These are phyloP conservation scores for Sphaerodactylus townsendi DNA, from an alignment of 2,113 vertebrate species.

Conservation along the genomic window DNA sequence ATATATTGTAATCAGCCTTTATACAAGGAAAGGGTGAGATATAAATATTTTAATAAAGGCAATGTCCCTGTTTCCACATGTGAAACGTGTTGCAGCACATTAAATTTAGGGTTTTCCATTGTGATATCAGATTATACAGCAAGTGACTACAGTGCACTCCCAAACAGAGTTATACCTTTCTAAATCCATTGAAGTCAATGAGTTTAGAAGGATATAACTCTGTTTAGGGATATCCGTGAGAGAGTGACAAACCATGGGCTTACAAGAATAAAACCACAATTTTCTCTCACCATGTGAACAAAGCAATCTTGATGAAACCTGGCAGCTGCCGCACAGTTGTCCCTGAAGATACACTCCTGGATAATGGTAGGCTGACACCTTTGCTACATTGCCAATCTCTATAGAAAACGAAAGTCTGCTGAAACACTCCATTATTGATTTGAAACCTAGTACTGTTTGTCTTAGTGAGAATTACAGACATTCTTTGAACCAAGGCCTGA, in stretches of 20 bases:
- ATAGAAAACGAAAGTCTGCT: neutral
- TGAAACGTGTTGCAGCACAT: no score
- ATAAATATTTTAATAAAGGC: no score
- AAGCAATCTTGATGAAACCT: slow-evolving; percentile 5
- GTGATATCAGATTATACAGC: neutral
- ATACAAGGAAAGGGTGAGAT: no score
- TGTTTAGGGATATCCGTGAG: no score
- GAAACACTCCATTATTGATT: neutral
- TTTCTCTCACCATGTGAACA: neutral
- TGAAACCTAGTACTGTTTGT: neutral
- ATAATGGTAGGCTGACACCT: neutral
- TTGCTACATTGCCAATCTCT: neutral
- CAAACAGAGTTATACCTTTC: no score
- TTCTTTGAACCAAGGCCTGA: neutral
- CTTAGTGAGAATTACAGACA: neutral
- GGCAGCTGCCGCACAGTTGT: neutral
- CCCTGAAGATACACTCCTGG: neutral
- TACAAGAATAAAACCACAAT: neutral
- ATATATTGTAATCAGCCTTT: no score
- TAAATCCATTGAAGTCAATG: no score
- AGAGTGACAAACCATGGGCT: neutral
- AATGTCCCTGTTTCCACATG: no score
- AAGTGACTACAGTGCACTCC: no score
- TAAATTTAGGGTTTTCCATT: neutral
- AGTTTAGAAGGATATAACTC: no score